These are phyloP conservation scores for Mesorhabditis spiculigera DNA, from an alignment of 2,888 invertebrate genomes.

Conservation along the genomic window DNA sequence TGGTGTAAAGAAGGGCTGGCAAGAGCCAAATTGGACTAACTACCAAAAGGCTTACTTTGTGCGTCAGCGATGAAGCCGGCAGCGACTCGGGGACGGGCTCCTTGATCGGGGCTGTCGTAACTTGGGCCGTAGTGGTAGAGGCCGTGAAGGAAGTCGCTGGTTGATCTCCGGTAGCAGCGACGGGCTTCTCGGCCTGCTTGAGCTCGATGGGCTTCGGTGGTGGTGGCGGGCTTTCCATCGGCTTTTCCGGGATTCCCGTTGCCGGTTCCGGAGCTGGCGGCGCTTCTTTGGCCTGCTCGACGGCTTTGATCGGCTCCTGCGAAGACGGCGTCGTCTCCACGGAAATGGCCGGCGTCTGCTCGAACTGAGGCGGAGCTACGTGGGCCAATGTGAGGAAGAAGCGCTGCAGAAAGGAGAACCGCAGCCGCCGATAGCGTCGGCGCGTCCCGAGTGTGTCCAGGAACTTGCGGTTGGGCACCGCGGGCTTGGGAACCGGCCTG, in stretches of 20 bases:
- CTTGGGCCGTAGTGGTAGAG: too few relatives aligned
- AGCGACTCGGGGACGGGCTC: constrained; percentile 9
- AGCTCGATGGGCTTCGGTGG: constrained; percentile 14
- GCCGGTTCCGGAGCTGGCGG: constrained; percentile 24
- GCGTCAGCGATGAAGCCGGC: constrained; percentile 59
- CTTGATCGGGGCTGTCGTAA: too few relatives aligned
- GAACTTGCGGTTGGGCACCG: too few relatives aligned
- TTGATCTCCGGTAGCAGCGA: not conserved
- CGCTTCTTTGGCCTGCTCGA: constrained; percentile 19
- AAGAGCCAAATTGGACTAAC: not conserved
- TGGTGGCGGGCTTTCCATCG: constrained; percentile 31
- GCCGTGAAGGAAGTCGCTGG: too few relatives aligned
- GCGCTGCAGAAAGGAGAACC: too few relatives aligned
- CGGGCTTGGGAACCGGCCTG: too few relatives aligned
- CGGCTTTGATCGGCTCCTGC: constrained; percentile 6
- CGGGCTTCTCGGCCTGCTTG: not conserved
- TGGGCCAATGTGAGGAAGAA: too few relatives aligned
- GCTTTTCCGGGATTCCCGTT: not conserved
- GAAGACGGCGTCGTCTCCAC: constrained; percentile 13
- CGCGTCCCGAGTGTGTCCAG: too few relatives aligned
- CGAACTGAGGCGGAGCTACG: too few relatives aligned
- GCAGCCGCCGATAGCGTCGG: too few relatives aligned
- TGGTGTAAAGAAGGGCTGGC: not conserved
- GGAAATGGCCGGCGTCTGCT: not conserved
- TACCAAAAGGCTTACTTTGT: constrained; percentile 65